Evolutionary conservation across 2,113 vertebrate species (phyloP).

Genomic region (Deroptyus accipitrinus): DNA sequence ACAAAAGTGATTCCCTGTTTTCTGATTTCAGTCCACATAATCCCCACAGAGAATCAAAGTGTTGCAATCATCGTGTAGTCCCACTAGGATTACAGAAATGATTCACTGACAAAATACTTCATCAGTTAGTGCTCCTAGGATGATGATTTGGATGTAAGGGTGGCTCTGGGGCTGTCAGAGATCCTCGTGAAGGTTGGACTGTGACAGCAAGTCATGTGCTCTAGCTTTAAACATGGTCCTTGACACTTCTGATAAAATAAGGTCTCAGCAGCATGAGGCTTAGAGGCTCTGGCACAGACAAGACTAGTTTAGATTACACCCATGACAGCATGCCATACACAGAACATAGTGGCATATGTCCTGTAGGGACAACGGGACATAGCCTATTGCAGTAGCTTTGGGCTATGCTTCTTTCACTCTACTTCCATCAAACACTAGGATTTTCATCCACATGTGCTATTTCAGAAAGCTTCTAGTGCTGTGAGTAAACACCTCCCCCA

Average conservation of each 20-base stretch:
- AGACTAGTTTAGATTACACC: not conserved
- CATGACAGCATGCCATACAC: not conserved
- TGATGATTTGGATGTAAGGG: not conserved
- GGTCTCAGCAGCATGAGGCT: not conserved
- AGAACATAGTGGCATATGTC: not conserved
- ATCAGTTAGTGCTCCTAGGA: not conserved
- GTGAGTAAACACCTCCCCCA: not conserved
- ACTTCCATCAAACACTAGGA: not conserved
- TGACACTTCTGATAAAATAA: not conserved
- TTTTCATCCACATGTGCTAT: not conserved
- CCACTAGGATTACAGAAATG: not conserved
- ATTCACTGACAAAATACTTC: not conserved
- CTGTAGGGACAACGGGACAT: not conserved
- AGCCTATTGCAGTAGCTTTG: not conserved
- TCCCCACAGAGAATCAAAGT: not conserved
- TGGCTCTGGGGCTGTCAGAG: not conserved
- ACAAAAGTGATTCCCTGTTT: not conserved
- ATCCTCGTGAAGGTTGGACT: not conserved
- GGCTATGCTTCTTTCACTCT: not conserved
- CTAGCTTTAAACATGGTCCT: not conserved
- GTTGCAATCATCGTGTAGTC: not conserved
- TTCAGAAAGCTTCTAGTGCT: not conserved
- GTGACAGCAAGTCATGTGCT: not conserved
- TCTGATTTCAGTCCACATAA: constrained; percentile 1
- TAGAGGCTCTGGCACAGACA: not conserved